Percentiles rank a stretch among this genome's conserved stretches.
These are phyloP conservation scores for Bradypodion ventrale DNA, from an alignment of 2,797 vertebrate genomes.

Conservation along the genomic window DNA sequence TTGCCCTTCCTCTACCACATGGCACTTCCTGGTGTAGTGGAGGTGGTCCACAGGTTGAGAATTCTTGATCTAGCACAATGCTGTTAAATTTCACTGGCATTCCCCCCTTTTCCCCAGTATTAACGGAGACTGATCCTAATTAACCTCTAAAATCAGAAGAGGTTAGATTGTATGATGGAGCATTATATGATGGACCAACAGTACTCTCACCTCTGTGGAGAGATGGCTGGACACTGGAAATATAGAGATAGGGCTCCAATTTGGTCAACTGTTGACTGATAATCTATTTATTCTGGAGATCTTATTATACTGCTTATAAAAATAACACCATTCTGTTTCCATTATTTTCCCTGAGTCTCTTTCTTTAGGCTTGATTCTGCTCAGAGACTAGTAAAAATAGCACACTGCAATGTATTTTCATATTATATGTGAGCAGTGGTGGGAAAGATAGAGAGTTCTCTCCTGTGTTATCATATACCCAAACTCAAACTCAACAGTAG, in stretches of 20 bases:
- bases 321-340: neutral
- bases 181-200: neutral
- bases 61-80: too few species aligned
- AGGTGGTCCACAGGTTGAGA: too few species aligned
- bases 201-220: neutral
- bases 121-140: too few species aligned
- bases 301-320: conserved; percentile 12
- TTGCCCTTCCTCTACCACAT: too few species aligned
- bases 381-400: neutral
- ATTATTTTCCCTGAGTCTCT: neutral
- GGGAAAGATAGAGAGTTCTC: neutral
- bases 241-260: neutral
- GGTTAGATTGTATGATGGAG: too few species aligned
- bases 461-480: neutral
- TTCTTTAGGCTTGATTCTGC: neutral
- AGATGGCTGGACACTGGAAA: too few species aligned
- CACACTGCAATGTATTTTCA: neutral
- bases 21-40: too few species aligned
- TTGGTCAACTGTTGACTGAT: fast-evolving
- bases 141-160: too few species aligned
- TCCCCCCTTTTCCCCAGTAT: too few species aligned
- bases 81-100: too few species aligned
- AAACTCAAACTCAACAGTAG: neutral
- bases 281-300: conserved; percentile 7
- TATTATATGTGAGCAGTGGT: neutral